These are phyloP conservation scores for Drosophila serrata DNA, from an alignment of 1,140 invertebrate genomes.

Conservation along the genomic window DNA sequence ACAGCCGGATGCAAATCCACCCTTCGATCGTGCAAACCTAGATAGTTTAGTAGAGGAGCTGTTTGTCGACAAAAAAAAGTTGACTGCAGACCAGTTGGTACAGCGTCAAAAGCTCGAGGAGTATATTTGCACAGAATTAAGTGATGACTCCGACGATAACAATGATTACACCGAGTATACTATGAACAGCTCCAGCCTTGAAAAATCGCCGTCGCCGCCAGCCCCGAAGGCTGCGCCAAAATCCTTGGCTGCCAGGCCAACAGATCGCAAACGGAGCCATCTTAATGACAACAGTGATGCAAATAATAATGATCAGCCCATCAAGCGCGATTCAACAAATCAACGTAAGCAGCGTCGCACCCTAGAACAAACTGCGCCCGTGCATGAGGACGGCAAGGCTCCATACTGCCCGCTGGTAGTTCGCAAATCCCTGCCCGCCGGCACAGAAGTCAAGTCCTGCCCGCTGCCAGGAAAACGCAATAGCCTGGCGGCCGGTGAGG, in stretches of 20 bases:
- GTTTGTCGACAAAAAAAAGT: neutral
- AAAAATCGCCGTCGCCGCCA: neutral
- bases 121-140: neutral
- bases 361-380: constrained; percentile 2
- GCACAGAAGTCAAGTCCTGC: constrained; percentile 22
- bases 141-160: too few relatives aligned
- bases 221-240: neutral
- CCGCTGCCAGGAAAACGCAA: constrained; percentile 19
- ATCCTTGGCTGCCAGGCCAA: constrained; percentile 4
- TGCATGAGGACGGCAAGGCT: neutral
- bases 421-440: constrained; percentile 20
- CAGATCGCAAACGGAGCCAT: neutral
- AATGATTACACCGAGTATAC: constrained; percentile 5
- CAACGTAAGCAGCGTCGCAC: constrained; percentile 2
- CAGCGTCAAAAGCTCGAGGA: neutral
- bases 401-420: constrained; percentile 16
- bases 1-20: neutral
- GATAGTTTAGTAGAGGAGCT: neutral
- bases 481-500: neutral
- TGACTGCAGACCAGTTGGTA: neutral
- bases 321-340: neutral
- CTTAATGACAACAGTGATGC: neutral
- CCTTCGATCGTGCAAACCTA: neutral
- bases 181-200: neutral
- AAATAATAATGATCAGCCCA: neutral